phyloP scores from a whole-genome alignment of 2,113 vertebrate species.

The Monopterus albus region DNA sequence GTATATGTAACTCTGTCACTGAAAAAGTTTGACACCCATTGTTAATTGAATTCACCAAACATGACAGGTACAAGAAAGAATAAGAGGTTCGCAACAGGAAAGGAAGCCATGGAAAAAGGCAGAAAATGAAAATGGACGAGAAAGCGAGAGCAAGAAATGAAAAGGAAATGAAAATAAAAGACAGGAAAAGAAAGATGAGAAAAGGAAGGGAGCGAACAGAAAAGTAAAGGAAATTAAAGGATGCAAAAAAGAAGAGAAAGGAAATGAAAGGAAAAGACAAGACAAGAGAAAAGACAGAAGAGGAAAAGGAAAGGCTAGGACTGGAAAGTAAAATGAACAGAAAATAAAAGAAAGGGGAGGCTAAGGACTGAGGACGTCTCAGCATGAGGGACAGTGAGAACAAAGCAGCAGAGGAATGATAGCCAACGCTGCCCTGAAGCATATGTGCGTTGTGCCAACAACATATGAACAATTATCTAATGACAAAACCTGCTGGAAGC shows the following conservation, averaged over 20 bases:
- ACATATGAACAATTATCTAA: slow-evolving; percentile 56
- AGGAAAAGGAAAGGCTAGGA: neutral
- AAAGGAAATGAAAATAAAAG: too few species aligned
- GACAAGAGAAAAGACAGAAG: neutral
- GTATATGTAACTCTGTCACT: slow-evolving; percentile 11
- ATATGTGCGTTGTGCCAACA: slow-evolving; percentile 31
- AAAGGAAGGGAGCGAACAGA: neutral
- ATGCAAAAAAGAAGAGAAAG: neutral
- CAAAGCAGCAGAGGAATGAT: slow-evolving; percentile 3
- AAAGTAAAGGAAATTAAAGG: neutral
- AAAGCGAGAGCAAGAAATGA: too few species aligned
- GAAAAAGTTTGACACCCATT: slow-evolving; percentile 23
- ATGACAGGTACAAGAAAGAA: neutral
- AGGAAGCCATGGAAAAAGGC: neutral
- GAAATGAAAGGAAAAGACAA: neutral
- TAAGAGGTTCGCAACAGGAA: neutral
- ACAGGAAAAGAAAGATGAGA: neutral
- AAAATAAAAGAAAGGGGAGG: neutral
- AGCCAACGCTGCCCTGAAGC: slow-evolving; percentile 28
- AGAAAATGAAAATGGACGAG: neutral
- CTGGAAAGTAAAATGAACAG: too few species aligned
- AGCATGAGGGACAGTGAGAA: slow-evolving; percentile 1
- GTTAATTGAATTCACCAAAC: slow-evolving; percentile 40
- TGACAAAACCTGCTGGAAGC: slow-evolving; percentile 44
- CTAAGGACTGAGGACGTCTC: neutral